Conservation (phyloP, 2,113 vertebrate genomes). For the Pseudopodoces humilis region DNA sequence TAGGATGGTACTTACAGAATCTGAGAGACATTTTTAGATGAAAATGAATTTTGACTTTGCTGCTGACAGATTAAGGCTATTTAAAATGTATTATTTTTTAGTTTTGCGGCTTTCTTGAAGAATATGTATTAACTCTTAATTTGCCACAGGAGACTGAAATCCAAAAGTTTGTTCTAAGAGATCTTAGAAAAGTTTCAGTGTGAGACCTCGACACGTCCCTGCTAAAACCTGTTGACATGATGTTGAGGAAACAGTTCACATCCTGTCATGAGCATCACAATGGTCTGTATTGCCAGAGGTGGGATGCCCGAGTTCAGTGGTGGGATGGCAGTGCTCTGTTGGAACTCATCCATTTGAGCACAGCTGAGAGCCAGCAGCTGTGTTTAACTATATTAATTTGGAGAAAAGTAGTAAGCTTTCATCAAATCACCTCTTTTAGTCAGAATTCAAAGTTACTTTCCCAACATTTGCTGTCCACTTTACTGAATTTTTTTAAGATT, state of each 20-base stretch:
- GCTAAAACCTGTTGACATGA: neutral
- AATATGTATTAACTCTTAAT: neutral
- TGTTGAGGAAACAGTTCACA: neutral
- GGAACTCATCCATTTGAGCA: neutral
- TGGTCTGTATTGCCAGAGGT: neutral
- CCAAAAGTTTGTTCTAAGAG: neutral
- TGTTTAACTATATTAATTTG: neutral
- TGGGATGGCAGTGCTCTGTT: neutral
- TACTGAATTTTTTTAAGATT: neutral
- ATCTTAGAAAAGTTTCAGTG: neutral
- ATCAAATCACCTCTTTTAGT: neutral
- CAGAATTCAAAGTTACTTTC: neutral
- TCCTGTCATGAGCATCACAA: neutral
- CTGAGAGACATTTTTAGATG: slow-evolving; percentile 11
- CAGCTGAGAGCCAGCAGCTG: neutral
- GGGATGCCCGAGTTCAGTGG: neutral
- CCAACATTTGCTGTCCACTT: neutral
- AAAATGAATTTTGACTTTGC: neutral
- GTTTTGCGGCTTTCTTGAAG: neutral
- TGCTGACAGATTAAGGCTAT: slow-evolving; percentile 37
- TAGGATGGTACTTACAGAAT: neutral
- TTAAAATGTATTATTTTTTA: neutral
- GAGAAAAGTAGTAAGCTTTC: neutral
- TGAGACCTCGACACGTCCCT: neutral
- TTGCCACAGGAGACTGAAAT: neutral